Conservation (phyloP, 2,113 vertebrate genomes). For the Dasyprocta punctata region DNA sequence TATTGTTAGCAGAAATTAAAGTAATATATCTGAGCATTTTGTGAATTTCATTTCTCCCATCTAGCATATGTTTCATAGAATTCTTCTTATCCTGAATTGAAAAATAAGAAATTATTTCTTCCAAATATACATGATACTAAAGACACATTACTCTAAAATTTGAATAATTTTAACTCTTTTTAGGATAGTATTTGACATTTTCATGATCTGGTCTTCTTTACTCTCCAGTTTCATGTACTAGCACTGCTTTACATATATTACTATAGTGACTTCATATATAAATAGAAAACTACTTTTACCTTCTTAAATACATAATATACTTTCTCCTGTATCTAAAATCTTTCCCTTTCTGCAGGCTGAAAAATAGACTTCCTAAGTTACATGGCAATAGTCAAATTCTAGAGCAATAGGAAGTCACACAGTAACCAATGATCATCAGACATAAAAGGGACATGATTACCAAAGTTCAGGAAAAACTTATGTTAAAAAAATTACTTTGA, state of each 20-base stretch:
- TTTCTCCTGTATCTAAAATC: not conserved
- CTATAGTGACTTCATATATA: not conserved
- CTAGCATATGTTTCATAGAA: not conserved
- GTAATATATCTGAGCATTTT: not conserved
- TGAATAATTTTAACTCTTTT: not conserved
- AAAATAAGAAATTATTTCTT: not conserved
- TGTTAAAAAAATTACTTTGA: not conserved
- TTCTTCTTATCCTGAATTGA: not conserved
- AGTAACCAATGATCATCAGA: not conserved
- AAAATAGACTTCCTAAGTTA: not conserved
- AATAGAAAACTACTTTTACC: not conserved
- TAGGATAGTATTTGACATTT: not conserved
- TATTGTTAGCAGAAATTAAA: not conserved
- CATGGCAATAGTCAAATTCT: not conserved
- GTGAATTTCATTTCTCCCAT: not conserved
- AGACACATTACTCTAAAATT: not conserved
- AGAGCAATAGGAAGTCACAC: not conserved
- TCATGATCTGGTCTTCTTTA: not conserved
- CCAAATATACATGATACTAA: not conserved
- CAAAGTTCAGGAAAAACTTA: not conserved
- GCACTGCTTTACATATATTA: not conserved
- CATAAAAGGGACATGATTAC: not conserved
- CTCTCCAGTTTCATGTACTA: fast-evolving
- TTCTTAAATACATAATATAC: not conserved
- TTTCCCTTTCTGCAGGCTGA: not conserved